Percentiles rank a stretch among this genome's conserved stretches.
Evolutionary conservation across 2,113 vertebrate species (phyloP).

Genomic region (Oxygymnocypris stewartii): DNA sequence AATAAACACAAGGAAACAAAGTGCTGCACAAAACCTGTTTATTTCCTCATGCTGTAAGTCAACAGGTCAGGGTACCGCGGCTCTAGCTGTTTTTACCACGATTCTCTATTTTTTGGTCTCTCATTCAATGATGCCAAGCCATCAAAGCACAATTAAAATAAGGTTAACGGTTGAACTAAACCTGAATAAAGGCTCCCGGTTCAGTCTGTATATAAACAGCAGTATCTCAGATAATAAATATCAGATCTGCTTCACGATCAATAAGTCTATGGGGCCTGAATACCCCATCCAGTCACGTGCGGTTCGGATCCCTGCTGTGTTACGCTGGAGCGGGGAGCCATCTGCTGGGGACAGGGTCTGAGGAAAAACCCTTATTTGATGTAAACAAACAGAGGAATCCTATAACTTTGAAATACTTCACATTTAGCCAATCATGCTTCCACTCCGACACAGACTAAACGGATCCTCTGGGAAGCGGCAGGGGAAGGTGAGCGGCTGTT

Average conservation of each 20-base stretch:
- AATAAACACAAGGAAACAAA: neutral
- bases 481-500: neutral
- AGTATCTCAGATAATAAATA: neutral
- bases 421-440: neutral
- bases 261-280: neutral
- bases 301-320: constrained; percentile 42
- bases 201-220: neutral
- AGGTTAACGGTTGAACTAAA: neutral
- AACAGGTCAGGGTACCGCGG: neutral
- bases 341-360: constrained; percentile 65
- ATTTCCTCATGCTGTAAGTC: neutral
- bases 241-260: neutral
- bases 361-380: neutral
- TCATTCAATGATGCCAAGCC: neutral
- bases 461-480: neutral
- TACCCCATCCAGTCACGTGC: neutral
- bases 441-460: neutral
- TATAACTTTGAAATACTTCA: neutral
- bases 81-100: neutral
- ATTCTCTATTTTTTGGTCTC: neutral
- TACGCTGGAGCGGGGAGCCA: constrained; percentile 69
- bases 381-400: neutral
- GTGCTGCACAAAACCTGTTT: neutral
- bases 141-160: neutral
- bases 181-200: neutral